Conservation (phyloP, 2,888 invertebrate species). For the Cepaea hortensis region DNA sequence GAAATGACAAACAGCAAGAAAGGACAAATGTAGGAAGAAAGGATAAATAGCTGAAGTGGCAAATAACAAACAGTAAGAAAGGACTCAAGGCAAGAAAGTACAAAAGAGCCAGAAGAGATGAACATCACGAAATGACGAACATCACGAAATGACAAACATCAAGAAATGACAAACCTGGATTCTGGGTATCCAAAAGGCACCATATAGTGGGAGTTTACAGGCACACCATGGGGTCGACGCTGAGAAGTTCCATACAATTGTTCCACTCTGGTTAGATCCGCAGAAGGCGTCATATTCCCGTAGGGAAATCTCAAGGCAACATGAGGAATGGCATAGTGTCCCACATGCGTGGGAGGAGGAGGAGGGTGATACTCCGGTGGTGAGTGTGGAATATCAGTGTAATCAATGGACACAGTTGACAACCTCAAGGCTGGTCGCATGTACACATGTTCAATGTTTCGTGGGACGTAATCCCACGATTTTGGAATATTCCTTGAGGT, state of each 20-base stretch:
- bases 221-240: slow-evolving; percentile 19
- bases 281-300: slow-evolving; percentile 58
- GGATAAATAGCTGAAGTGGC: too few species aligned
- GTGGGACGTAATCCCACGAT: slow-evolving; percentile 62
- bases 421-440: slow-evolving; percentile 58
- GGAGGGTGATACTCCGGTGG: slow-evolving; percentile 41
- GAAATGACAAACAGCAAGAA: too few species aligned
- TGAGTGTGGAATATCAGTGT: slow-evolving; percentile 60
- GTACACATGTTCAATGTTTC: slow-evolving; percentile 62
- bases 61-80: too few species aligned
- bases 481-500: slow-evolving; percentile 58
- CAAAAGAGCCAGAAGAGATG: too few species aligned
- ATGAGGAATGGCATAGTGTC: slow-evolving; percentile 24
- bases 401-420: slow-evolving; percentile 65
- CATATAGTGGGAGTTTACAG: slow-evolving; percentile 4
- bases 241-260: slow-evolving; percentile 65
- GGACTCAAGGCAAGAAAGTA: too few species aligned
- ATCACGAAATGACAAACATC: too few species aligned
- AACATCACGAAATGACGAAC: too few species aligned
- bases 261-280: slow-evolving; percentile 65
- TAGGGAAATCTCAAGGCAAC: not conserved
- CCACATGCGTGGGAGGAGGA: slow-evolving; percentile 33
- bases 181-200: slow-evolving; percentile 32
- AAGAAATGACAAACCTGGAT: slow-evolving; percentile 13
- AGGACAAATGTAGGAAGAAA: too few species aligned